Conservation (phyloP, 2,797 vertebrate species). For the Smutsia gigantea region DNA sequence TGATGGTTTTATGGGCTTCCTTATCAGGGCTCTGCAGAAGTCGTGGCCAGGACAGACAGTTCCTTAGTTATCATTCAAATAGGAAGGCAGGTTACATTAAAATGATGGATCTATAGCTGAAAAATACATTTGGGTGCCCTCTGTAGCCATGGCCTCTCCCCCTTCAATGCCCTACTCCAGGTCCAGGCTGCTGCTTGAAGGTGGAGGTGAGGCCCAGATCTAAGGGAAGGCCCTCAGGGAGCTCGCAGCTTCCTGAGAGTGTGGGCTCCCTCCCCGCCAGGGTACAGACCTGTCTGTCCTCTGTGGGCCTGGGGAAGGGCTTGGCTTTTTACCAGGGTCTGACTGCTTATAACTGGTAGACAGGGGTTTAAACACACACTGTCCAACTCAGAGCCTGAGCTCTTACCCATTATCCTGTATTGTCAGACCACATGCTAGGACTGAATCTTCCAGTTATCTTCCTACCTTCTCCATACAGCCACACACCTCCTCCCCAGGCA, state of each 20-base stretch:
- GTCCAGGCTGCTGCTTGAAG: background rate
- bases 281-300: no score
- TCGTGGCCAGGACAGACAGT: background rate
- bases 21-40: conserved; percentile 67
- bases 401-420: no score
- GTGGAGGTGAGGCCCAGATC: background rate
- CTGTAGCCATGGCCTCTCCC: background rate
- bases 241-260: background rate
- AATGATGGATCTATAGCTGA: conserved; percentile 60
- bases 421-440: background rate
- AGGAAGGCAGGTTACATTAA: conserved; percentile 49
- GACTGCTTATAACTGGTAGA: background rate
- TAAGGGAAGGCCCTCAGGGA: background rate
- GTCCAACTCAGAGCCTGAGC: background rate
- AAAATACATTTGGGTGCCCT: conserved; percentile 9
- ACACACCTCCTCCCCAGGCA: background rate
- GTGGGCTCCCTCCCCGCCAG: background rate
- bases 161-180: background rate
- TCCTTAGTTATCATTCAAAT: conserved; percentile 59
- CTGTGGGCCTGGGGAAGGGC: background rate
- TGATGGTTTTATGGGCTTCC: conserved; percentile 50
- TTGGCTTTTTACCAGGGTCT: background rate
- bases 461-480: accelerated
- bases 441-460: background rate
- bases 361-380: background rate